Evolutionary conservation across 2,113 vertebrate genomes (phyloP).

Genomic region (Gnathonemus longibarbis): DNA sequence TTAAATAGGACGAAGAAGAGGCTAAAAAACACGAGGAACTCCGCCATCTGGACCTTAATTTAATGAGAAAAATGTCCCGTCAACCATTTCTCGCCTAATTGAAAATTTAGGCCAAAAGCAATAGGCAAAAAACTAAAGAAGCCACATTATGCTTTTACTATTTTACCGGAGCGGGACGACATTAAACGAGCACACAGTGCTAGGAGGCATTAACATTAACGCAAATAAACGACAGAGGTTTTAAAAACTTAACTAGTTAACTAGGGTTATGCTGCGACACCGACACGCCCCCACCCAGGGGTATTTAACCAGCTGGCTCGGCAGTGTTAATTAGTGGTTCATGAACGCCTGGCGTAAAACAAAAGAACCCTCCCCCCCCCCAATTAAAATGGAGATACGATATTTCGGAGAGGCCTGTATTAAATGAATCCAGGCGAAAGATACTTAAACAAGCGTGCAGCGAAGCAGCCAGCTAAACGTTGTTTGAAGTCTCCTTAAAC

Average conservation of each 20-base stretch:
- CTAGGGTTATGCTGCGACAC: neutral
- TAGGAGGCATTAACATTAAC: neutral
- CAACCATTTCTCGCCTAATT: neutral
- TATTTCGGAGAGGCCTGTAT: conserved; percentile 14
- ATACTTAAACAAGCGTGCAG: neutral
- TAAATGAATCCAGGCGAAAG: neutral
- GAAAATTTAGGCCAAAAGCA: neutral
- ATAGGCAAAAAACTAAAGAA: neutral
- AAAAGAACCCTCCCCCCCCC: conserved; percentile 4
- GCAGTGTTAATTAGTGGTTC: neutral
- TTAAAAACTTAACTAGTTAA: neutral
- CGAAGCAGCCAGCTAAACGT: neutral
- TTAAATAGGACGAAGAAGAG: neutral
- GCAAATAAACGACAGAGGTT: neutral
- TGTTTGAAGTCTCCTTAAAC: neutral
- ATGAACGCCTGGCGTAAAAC: conserved; percentile 1
- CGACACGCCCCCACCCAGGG: neutral
- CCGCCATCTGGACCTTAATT: neutral
- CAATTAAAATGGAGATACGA: conserved; percentile 21
- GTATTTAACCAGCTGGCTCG: neutral
- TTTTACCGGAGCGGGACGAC: neutral
- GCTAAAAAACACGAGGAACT: neutral
- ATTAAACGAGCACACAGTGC: neutral
- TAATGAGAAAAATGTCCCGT: neutral
- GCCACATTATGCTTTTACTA: neutral